Percentiles rank a stretch among this genome's conserved stretches.
These are phyloP conservation scores for Microctenopoma steveboyesi DNA, from an alignment of 2,797 vertebrate species.

Conservation along the genomic window DNA sequence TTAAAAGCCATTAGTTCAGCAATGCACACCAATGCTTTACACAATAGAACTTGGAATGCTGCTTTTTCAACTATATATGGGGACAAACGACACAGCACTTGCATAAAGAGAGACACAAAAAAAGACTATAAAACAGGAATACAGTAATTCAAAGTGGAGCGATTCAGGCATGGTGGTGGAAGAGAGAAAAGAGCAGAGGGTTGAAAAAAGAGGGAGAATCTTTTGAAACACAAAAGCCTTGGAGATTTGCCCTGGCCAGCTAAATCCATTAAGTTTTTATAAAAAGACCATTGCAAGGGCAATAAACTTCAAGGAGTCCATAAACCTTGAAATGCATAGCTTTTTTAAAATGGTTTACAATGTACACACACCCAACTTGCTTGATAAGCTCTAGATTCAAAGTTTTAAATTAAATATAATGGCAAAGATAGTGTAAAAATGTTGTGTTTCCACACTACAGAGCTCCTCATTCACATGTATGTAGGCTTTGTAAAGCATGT, in stretches of 20 bases:
- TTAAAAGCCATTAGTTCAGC: constrained; percentile 80
- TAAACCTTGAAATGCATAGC: constrained; percentile 34
- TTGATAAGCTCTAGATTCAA: constrained; percentile 12
- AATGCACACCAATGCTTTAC: constrained; percentile 70
- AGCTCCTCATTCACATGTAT: not conserved
- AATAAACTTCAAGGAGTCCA: constrained; percentile 45
- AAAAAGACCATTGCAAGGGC: constrained; percentile 38
- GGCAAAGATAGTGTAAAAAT: not conserved
- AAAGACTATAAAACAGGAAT: constrained; percentile 39
- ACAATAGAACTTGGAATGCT: constrained; percentile 59
- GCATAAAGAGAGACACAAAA: constrained; percentile 40
- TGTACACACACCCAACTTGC: not conserved
- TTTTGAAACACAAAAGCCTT: constrained; percentile 46
- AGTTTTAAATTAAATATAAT: constrained; percentile 10
- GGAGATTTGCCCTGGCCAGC: constrained; percentile 18
- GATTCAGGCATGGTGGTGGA: constrained; percentile 1
- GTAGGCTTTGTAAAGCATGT: too few species aligned
- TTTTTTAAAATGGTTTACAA: constrained; percentile 1
- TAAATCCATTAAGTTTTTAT: constrained; percentile 62
- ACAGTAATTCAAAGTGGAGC: constrained; percentile 34
- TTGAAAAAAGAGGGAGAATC: constrained; percentile 25
- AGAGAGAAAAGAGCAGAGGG: constrained; percentile 7
- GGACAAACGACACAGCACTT: constrained; percentile 48
- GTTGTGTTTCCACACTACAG: not conserved
- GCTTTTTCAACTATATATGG: constrained; percentile 66